These are phyloP conservation scores for Eulacestoma nigropectus DNA, from an alignment of 2,113 vertebrate genomes.

Conservation along the genomic window DNA sequence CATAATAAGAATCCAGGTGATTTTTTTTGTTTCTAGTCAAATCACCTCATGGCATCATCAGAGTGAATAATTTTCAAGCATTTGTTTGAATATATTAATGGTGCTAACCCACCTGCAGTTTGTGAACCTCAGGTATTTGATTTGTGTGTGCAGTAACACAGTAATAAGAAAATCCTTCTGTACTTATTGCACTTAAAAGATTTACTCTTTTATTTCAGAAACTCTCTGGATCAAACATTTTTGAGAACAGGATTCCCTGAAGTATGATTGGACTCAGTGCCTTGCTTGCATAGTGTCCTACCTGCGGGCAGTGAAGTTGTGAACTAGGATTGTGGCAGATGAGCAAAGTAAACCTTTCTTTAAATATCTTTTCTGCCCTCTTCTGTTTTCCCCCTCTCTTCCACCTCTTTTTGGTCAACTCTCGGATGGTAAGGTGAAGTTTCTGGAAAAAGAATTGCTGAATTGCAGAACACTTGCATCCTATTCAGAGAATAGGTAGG, in stretches of 20 bases:
- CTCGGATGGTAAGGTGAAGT: not conserved
- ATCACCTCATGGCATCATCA: not conserved
- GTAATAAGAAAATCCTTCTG: not conserved
- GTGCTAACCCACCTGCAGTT: not conserved
- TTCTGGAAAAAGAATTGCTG: not conserved
- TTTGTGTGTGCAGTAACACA: not conserved
- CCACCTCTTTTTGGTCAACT: not conserved
- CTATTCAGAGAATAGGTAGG: not conserved
- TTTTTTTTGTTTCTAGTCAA: not conserved
- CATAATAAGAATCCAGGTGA: not conserved
- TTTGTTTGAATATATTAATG: not conserved
- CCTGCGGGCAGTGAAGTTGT: not conserved
- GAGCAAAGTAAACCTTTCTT: not conserved
- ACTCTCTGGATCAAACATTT: not conserved
- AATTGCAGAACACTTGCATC: not conserved
- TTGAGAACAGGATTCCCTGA: not conserved
- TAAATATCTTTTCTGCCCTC: not conserved
- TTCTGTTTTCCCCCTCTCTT: not conserved
- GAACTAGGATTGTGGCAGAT: not conserved
- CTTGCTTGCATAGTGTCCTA: not conserved
- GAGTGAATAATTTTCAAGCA: not conserved
- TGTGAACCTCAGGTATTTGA: not conserved
- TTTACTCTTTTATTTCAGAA: not conserved
- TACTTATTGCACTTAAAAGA: not conserved
- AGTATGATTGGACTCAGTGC: not conserved